Conservation (phyloP, 2,113 vertebrate species). For the Gopherus flavomarginatus region DNA sequence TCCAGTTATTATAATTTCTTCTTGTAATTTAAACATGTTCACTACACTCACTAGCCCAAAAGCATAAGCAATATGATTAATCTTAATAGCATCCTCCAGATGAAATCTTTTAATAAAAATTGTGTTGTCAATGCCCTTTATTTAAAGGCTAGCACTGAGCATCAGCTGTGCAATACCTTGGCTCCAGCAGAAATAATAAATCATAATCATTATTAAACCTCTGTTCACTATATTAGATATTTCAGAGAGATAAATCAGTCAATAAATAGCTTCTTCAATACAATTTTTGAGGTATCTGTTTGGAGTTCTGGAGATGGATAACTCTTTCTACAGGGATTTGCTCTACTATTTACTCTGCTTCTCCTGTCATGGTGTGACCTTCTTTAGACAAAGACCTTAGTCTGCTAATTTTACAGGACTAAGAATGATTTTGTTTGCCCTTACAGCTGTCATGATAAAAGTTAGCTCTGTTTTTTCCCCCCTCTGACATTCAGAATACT, state of each 20-base stretch:
- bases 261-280: neutral
- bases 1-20: neutral
- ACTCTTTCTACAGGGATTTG: neutral
- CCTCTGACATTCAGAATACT: neutral
- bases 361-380: neutral
- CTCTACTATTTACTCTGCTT: neutral
- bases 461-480: neutral
- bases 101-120: neutral
- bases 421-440: neutral
- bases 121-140: neutral
- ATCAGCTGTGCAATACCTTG: neutral
- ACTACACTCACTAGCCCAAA: neutral
- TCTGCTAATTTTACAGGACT: neutral
- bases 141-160: neutral
- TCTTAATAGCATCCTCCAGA: neutral
- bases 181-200: neutral
- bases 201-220: neutral
- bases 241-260: neutral
- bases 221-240: neutral
- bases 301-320: neutral
- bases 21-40: neutral
- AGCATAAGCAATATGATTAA: neutral
- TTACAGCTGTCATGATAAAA: neutral
- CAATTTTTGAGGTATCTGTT: neutral
- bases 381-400: neutral